Evolutionary conservation across 2,797 vertebrate genomes (phyloP).

Genomic region (Epinephelus coioides): DNA sequence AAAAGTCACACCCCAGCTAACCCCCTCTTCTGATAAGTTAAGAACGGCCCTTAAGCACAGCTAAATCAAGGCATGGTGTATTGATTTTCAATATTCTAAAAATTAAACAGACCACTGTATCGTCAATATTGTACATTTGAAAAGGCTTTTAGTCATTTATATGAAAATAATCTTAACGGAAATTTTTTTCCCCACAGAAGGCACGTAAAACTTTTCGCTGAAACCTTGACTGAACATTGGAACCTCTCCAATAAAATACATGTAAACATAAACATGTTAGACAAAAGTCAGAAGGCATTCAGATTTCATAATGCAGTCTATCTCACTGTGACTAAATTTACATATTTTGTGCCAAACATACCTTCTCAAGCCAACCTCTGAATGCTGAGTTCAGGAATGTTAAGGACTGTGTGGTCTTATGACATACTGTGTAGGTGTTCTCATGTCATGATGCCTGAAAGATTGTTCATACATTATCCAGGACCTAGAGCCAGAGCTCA

Average conservation of each 20-base stretch:
- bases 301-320: background rate
- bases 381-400: background rate
- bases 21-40: too few relatives aligned
- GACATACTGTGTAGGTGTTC: background rate
- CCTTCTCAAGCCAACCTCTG: too few relatives aligned
- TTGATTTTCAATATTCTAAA: background rate
- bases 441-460: background rate
- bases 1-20: too few relatives aligned
- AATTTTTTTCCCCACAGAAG: background rate
- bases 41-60: too few relatives aligned
- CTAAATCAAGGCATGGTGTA: background rate
- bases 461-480: background rate
- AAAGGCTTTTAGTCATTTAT: conserved; percentile 4
- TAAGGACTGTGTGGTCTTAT: too few relatives aligned
- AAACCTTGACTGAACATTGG: too few relatives aligned
- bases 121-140: background rate
- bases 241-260: too few relatives aligned
- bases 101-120: background rate
- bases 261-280: too few relatives aligned
- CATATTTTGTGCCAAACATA: background rate
- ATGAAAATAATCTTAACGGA: background rate
- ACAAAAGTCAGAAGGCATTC: too few relatives aligned
- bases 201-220: background rate
- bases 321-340: background rate
- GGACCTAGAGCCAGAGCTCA: background rate